Evolutionary conservation across 2,113 vertebrate genomes (phyloP).

Genomic region (Spea bombifrons): DNA sequence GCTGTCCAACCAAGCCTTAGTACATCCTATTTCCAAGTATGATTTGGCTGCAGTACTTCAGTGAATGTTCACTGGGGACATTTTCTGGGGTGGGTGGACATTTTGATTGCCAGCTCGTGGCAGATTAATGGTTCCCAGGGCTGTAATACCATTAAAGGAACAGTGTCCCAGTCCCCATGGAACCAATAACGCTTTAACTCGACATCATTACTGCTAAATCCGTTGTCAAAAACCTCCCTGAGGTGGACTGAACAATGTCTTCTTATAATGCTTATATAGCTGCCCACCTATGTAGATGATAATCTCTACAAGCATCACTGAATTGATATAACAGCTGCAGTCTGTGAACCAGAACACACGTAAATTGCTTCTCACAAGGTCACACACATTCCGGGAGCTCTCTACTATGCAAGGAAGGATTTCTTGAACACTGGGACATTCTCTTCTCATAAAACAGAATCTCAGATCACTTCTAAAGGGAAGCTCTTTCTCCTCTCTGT

Average conservation of each 20-base stretch:
- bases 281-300: constrained; percentile 38
- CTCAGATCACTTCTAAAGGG: neutral
- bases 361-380: constrained; percentile 37
- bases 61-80: constrained; percentile 20
- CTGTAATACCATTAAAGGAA: constrained; percentile 45
- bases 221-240: constrained; percentile 43
- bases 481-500: neutral
- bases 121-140: constrained; percentile 43
- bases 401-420: constrained; percentile 1
- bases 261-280: constrained; percentile 35
- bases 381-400: constrained; percentile 5
- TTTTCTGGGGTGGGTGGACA: constrained; percentile 31
- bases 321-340: constrained; percentile 12
- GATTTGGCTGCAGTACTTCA: constrained; percentile 10
- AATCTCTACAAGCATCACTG: constrained; percentile 33
- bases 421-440: constrained; percentile 5
- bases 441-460: neutral
- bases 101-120: constrained; percentile 30
- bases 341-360: constrained; percentile 26
- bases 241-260: constrained; percentile 41
- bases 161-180: constrained; percentile 25
- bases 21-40: constrained; percentile 33
- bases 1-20: constrained; percentile 12
- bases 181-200: constrained; percentile 32
- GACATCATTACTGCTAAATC: constrained; percentile 49